Base-by-base conservation (phyloP, 2,888 invertebrate species). In the Drosophila helvetica region DNA sequence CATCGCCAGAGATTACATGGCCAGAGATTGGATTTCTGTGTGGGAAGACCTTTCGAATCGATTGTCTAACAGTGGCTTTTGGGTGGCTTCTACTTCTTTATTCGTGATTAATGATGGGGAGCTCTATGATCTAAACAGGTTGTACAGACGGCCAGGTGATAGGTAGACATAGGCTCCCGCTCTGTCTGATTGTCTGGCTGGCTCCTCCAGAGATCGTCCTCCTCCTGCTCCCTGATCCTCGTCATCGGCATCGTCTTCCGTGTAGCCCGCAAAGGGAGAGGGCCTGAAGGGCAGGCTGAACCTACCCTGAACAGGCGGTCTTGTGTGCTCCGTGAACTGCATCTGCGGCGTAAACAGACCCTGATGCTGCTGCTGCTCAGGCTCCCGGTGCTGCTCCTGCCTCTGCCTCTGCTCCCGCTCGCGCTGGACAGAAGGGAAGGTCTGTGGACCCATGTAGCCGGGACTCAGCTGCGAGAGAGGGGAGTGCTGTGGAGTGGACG, bases 211-310 rank as follows among this genome's bases (percentile, higher is more conserved):
- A 51, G 61, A 3, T 65, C 68, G 25, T 85, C 74, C 54, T 56
- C 38, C 15, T 48, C 46, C 1, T 58, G 48, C 7, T 42, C 0
- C 57, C 8, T 43, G 43, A 1, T 52, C 17, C 10, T 52, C 47
- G 10, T 59, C 55, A 19, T 60, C 57, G 6, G 22, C 22, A 22
- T 60, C 57, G 6, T 85, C 84, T 4, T 73, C 67, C 25, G 69
- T 79, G 47, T 86, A 88, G 38, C 88, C 88, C 4, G 74, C 75
- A 69, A 88, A 88, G 38, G 81, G 89, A 4, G 88, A 88, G 9
- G 89, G 84, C n/a, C 86, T 60, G 55, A 88, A 88, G 25, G 89
- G 88, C 46, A 83, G 63, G 30, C 43, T 62, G 42, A 78, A 88
- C 33, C 66, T 77, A 1, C 46, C 19, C 18, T 72, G 65, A 3